Evolutionary conservation across 2,888 invertebrate genomes (phyloP).

Genomic region (Pteria penguin): DNA sequence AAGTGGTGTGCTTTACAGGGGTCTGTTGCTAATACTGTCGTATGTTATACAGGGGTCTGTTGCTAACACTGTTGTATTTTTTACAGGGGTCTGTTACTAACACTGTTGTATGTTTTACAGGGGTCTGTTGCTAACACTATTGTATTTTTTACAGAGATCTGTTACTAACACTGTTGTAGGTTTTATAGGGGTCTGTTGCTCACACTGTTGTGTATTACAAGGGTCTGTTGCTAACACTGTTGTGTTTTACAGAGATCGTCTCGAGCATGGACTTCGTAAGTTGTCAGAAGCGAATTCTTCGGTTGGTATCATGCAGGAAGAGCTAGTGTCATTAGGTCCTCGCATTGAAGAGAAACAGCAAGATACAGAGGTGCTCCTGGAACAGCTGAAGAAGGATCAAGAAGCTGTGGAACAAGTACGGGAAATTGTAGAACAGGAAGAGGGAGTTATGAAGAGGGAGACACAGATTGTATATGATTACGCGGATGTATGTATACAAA

Average conservation of each 20-base stretch:
- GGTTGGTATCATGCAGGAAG: constrained; percentile 79
- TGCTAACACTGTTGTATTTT: too few relatives aligned
- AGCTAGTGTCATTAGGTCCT: constrained; percentile 77
- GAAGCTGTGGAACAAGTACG: constrained; percentile 78
- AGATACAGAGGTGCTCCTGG: constrained; percentile 78
- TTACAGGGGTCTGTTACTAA: too few relatives aligned
- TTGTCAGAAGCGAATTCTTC: constrained; percentile 78
- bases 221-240: too few relatives aligned
- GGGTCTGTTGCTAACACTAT: too few relatives aligned
- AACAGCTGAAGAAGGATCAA: constrained; percentile 77
- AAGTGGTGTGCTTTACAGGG: too few relatives aligned
- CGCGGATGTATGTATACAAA: constrained; percentile 76
- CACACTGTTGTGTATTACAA: too few relatives aligned
- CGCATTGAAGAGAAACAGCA: constrained; percentile 77
- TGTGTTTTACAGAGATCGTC: constrained; percentile 45
- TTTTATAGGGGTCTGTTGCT: too few relatives aligned
- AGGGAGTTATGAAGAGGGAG: constrained; percentile 78
- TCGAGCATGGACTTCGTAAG: constrained; percentile 76
- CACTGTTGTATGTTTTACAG: too few relatives aligned
- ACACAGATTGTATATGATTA: constrained; percentile 79
- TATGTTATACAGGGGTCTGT: too few relatives aligned
- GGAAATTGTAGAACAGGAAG: constrained; percentile 78
- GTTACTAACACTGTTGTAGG: too few relatives aligned
- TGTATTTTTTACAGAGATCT: too few relatives aligned
- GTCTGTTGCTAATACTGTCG: too few relatives aligned